A percentile compares a stretch with the other conserved stretches of the same genome.
These are phyloP conservation scores for Ladona fulva DNA, from an alignment of 1,140 invertebrate genomes.

Conservation along the genomic window DNA sequence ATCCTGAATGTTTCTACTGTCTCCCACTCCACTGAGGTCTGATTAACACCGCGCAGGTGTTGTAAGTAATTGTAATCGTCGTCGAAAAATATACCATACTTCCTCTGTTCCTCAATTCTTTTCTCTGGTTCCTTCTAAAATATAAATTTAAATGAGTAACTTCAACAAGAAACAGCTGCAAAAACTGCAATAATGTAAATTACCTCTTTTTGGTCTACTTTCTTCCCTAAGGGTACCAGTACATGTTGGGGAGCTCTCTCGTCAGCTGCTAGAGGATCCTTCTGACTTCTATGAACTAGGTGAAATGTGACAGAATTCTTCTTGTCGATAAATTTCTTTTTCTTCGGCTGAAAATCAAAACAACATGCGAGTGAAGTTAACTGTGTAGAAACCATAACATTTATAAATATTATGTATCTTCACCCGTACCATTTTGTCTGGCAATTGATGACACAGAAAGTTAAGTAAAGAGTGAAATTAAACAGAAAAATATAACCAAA, in stretches of 20 bases:
- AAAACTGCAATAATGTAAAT: neutral
- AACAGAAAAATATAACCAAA: no score
- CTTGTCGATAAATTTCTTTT: constrained; percentile 85
- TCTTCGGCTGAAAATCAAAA: constrained; percentile 31
- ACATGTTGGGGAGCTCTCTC: constrained; percentile 81
- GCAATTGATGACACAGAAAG: no score
- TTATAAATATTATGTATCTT: no score
- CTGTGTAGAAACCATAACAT: no score
- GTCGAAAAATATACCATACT: constrained; percentile 92
- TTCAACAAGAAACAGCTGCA: constrained; percentile 10
- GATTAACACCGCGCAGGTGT: constrained; percentile 65
- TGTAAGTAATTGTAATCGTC: constrained; percentile 95
- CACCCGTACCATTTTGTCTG: no score
- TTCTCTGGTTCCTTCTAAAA: constrained; percentile 34
- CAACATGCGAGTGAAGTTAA: no score
- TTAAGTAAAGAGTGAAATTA: no score
- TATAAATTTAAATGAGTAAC: neutral
- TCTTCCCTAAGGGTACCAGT: constrained; percentile 49
- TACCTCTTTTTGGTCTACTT: constrained; percentile 23
- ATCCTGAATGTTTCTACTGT: constrained; percentile 21
- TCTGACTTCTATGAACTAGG: constrained; percentile 83
- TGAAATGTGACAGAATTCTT: constrained; percentile 86
- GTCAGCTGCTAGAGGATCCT: constrained; percentile 81
- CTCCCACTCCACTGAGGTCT: constrained; percentile 37
- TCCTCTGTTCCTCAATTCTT: constrained; percentile 65